Evolutionary conservation across 2,113 vertebrate species (phyloP).

Genomic region (Orycteropus afer): DNA sequence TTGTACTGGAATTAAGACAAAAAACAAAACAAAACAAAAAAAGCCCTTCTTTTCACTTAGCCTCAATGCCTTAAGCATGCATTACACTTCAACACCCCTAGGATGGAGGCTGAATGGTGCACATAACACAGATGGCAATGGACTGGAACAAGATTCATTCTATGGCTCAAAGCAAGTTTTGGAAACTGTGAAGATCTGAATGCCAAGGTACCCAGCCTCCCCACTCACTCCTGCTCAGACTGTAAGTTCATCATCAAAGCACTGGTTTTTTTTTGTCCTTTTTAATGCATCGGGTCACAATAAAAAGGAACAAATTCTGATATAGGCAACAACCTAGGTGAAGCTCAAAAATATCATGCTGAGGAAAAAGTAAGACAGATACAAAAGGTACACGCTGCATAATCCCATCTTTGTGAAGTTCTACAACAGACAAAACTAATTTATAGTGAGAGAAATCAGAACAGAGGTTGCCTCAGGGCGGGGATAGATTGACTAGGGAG

Average conservation of each 20-base stretch:
- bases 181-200: neutral
- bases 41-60: slow-evolving; percentile 15
- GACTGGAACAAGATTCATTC: neutral
- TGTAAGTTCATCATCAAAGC: neutral
- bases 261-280: neutral
- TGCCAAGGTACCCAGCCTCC: neutral
- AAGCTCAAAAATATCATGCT: neutral
- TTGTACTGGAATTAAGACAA: neutral
- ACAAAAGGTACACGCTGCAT: neutral
- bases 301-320: slow-evolving; percentile 22
- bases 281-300: neutral
- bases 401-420: neutral
- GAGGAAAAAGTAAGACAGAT: neutral
- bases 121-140: neutral
- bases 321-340: neutral
- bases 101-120: neutral
- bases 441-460: neutral
- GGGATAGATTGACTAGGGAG: neutral
- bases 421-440: neutral
- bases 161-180: slow-evolving; percentile 30
- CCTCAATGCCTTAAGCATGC: neutral
- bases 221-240: neutral
- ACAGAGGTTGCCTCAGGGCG: neutral
- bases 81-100: neutral
- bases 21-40: neutral